A percentile compares a stretch with the other conserved stretches of the same genome.
Evolutionary conservation across 2,113 vertebrate species (phyloP).

Genomic region (Xiphophorus hellerii): DNA sequence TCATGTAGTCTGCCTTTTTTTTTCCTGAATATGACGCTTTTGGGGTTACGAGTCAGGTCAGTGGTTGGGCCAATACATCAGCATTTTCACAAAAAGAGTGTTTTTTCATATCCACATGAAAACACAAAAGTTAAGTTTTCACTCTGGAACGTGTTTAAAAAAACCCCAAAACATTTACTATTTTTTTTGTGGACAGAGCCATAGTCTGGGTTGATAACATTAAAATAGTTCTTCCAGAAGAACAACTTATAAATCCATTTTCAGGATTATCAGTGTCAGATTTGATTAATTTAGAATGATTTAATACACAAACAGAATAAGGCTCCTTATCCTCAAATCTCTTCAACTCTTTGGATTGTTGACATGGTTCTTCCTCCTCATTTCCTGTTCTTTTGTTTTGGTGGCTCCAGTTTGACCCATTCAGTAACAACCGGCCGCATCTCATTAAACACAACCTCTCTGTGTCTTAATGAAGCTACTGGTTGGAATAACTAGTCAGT

Average conservation of each 20-base stretch:
- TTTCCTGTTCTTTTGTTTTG: background rate
- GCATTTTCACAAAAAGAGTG: no score
- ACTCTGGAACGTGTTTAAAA: no score
- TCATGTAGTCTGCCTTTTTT: no score
- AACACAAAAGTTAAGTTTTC: no score
- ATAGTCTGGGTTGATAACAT: no score
- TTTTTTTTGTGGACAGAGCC: no score
- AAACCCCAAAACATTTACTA: no score
- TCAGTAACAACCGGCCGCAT: constrained; percentile 29
- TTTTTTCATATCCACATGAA: no score
- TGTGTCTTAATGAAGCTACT: constrained; percentile 61
- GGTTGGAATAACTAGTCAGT: constrained; percentile 35
- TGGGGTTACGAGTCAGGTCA: no score
- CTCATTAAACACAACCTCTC: constrained; percentile 58
- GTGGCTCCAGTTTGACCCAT: constrained; percentile 16
- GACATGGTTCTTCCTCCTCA: background rate
- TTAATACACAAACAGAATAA: background rate
- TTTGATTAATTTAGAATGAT: background rate
- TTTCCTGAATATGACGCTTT: no score
- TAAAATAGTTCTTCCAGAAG: background rate
- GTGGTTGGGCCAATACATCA: no score
- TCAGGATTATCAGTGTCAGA: background rate
- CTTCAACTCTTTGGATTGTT: background rate
- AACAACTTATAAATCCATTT: background rate
- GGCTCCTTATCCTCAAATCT: background rate